Percentiles rank a stretch among this genome's conserved stretches.
Conservation (phyloP, 92 coral and sea anemone species). For the Epizoanthus stellaris region DNA sequence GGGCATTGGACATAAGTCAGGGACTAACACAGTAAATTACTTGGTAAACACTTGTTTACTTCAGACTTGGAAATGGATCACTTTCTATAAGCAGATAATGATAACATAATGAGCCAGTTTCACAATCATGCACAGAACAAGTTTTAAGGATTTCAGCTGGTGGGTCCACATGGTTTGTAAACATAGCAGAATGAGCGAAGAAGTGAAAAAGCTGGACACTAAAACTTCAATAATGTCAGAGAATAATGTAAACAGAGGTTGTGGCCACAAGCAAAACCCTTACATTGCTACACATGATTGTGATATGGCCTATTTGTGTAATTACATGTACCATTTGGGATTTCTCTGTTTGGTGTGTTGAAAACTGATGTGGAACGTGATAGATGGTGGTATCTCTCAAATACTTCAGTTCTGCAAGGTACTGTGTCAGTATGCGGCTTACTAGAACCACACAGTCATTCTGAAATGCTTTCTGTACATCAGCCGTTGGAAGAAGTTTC, state of each 20-base stretch:
- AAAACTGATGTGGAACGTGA: slow-evolving; percentile 40
- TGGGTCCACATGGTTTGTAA: no score
- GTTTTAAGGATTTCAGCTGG: no score
- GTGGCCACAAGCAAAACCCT: not conserved
- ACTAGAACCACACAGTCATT: slow-evolving; percentile 48
- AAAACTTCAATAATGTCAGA: no score
- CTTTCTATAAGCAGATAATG: no score
- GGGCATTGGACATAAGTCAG: no score
- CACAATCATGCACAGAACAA: no score
- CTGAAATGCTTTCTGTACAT: slow-evolving; percentile 40
- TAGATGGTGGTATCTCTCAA: slow-evolving; percentile 14
- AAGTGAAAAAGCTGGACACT: no score
- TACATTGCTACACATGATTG: not conserved
- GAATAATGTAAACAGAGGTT: not conserved
- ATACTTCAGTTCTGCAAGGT: slow-evolving; percentile 32
- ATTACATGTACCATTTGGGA: slow-evolving; percentile 43
- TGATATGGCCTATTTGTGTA: not conserved
- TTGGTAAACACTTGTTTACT: no score
- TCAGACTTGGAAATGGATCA: no score
- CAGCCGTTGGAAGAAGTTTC: slow-evolving; percentile 46
- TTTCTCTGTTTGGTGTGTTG: slow-evolving; percentile 15
- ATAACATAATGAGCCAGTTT: no score
- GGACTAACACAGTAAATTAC: no score
- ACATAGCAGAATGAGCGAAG: no score
- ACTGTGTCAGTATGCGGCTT: slow-evolving; percentile 38